Base-by-base conservation (phyloP, 2,113 vertebrate species). In the Gnathonemus echidnorhynchus region DNA sequence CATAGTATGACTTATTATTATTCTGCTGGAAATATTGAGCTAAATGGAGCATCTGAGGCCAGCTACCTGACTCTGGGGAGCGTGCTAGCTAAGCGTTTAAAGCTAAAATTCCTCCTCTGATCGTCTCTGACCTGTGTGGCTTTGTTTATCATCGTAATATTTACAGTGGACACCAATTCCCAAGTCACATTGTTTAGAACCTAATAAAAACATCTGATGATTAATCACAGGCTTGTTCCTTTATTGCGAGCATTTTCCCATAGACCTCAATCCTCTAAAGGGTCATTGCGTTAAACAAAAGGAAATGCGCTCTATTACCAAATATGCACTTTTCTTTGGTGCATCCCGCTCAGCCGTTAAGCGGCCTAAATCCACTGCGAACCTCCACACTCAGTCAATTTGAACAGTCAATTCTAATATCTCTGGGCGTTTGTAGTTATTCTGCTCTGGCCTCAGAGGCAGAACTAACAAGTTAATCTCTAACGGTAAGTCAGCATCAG, bases 351-450 rank as follows among this genome's bases (percentile, higher is more conserved):
- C 58, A 96, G 96, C 96, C 96, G 95, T 97, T 96, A 56, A 96
- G 97, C 95, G 96, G 97, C 97, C 97, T 96, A 96, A 96, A 97
- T 95, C 95, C 96, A 96, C 96, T 96, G 96, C 96, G 86, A 96
- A 96, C 95, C 95, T 96, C 95, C 96, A 95, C 95, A 96, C 95
- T 95, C 95, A 95, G 96, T 97, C 96, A 97, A 96, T 97, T 96
- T 95, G 95, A 97, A 93, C 96, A 97, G 97, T 97, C 96, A 95
- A 97, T 97, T 96, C 95, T 96, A 97, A 98, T 98, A 98, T 98
- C 97, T 98, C 91, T 94, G 97, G 97, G 97, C 97, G 97, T 98
- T 96, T 95, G 96, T 96, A 96, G 96, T 96, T 96, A 96, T 96
- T 97, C 95, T 95, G 95, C 96, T 95, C 96, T 95, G 95, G 95